These are phyloP conservation scores for Pseudochirops cupreus DNA, from an alignment of 2,797 vertebrate genomes.

Conservation along the genomic window DNA sequence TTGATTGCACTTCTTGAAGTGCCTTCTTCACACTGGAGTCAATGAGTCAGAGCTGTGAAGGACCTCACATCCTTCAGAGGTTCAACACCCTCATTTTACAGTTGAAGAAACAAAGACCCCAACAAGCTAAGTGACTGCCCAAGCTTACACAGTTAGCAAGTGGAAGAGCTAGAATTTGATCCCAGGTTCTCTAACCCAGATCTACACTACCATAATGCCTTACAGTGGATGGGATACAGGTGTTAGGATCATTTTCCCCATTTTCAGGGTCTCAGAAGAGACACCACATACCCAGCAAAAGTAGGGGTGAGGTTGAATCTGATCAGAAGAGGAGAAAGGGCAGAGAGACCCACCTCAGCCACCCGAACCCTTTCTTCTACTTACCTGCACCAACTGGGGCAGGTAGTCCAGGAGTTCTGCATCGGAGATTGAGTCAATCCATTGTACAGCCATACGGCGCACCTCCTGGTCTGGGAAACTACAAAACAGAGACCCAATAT, in stretches of 20 bases:
- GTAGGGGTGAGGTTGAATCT: background rate
- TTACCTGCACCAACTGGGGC: slow-evolving; percentile 96
- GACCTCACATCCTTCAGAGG: background rate
- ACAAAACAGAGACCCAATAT: slow-evolving; percentile 26
- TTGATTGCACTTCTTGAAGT: background rate
- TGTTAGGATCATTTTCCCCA: background rate
- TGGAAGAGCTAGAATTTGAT: background rate
- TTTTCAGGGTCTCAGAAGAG: accelerated
- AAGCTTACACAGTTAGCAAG: background rate
- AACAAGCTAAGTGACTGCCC: background rate
- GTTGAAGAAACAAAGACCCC: background rate
- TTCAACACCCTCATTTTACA: background rate
- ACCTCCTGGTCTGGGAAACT: slow-evolving; percentile 98
- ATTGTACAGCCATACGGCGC: slow-evolving; percentile 94
- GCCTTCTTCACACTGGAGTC: background rate
- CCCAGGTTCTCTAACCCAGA: background rate
- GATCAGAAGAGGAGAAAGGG: background rate
- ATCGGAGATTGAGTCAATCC: slow-evolving; percentile 96
- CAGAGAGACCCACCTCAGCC: background rate
- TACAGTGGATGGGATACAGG: background rate
- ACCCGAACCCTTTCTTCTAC: background rate
- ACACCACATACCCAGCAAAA: background rate
- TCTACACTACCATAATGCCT: background rate
- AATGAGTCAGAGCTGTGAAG: background rate
- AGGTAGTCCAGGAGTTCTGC: slow-evolving; percentile 96